These are phyloP conservation scores for Microcebus ravelobensis DNA, from an alignment of 2,113 vertebrate species.

Conservation along the genomic window DNA sequence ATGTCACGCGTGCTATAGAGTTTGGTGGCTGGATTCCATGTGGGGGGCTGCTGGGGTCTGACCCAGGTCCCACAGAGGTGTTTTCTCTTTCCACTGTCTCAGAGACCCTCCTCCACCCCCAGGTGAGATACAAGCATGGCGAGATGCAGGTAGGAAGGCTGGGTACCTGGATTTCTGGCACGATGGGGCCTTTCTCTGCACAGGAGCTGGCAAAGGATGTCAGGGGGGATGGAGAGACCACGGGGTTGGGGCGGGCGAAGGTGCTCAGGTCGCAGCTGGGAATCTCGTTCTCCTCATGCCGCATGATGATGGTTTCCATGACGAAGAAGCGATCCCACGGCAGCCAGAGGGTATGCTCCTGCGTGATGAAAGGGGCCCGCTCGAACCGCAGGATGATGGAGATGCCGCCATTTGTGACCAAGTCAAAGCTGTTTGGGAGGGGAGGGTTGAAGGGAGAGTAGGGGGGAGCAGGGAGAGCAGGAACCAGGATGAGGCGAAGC, in stretches of 20 bases:
- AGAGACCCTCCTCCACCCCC: background rate
- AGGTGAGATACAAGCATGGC: background rate
- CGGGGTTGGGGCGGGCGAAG: constrained; percentile 94
- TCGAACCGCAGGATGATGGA: constrained; percentile 95
- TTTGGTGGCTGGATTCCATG: background rate
- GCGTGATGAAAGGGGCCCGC: constrained; percentile 97
- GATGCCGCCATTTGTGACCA: constrained; percentile 95
- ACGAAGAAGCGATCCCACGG: constrained; percentile 99
- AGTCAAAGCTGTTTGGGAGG: constrained; percentile 92
- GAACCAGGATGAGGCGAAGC: background rate
- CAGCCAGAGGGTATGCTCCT: constrained; percentile 97
- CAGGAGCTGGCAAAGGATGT: constrained; percentile 96
- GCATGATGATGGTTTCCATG: constrained; percentile 98
- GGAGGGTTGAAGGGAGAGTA: background rate
- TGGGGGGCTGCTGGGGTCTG: background rate
- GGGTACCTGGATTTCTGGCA: constrained; percentile 97
- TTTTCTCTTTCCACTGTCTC: background rate
- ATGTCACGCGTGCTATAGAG: rapidly evolving
- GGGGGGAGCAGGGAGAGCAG: too few species aligned
- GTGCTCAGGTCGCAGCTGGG: constrained; percentile 98
- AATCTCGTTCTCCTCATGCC: constrained; percentile 99
- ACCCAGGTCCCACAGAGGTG: background rate
- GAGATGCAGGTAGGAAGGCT: background rate
- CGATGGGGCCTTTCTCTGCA: constrained; percentile 90
- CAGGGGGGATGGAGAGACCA: constrained; percentile 94